A percentile compares a stretch with the other conserved stretches of the same genome.
Evolutionary conservation across 2,888 invertebrate species (phyloP).

Genomic region (Pyrgus malvae): DNA sequence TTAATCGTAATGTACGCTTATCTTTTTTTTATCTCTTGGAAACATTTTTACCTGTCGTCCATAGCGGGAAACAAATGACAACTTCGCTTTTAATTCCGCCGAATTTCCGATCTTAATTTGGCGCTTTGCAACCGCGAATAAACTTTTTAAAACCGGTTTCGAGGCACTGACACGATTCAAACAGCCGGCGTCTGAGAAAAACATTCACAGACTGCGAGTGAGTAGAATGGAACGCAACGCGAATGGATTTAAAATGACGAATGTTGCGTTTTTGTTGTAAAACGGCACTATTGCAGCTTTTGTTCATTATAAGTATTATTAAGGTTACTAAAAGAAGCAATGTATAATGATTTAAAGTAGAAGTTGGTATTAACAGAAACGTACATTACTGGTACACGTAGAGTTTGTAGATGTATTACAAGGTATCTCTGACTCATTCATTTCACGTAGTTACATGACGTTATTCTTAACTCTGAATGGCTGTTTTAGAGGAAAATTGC

Average conservation of each 20-base stretch:
- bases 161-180: conserved; percentile 40
- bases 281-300: conserved; percentile 36
- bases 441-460: conserved; percentile 23
- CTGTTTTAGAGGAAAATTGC: conserved; percentile 25
- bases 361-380: too few species aligned
- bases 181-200: conserved; percentile 63
- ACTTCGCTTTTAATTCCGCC: conserved; percentile 42
- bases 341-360: too few species aligned
- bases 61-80: conserved; percentile 47
- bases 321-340: conserved; percentile 29
- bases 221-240: conserved; percentile 36
- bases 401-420: conserved; percentile 10
- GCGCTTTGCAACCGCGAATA: conserved; percentile 39
- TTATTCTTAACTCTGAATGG: conserved; percentile 18
- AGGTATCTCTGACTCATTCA: conserved; percentile 25
- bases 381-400: neutral
- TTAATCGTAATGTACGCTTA: too few species aligned
- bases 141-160: conserved; percentile 53
- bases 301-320: neutral
- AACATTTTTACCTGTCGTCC: conserved; percentile 47
- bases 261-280: neutral
- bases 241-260: conserved; percentile 3
- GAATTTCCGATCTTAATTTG: conserved; percentile 39
- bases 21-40: too few species aligned
- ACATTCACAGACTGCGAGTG: conserved; percentile 60